These are phyloP conservation scores for Noctilio leporinus DNA, from an alignment of 2,113 vertebrate species.

Conservation along the genomic window DNA sequence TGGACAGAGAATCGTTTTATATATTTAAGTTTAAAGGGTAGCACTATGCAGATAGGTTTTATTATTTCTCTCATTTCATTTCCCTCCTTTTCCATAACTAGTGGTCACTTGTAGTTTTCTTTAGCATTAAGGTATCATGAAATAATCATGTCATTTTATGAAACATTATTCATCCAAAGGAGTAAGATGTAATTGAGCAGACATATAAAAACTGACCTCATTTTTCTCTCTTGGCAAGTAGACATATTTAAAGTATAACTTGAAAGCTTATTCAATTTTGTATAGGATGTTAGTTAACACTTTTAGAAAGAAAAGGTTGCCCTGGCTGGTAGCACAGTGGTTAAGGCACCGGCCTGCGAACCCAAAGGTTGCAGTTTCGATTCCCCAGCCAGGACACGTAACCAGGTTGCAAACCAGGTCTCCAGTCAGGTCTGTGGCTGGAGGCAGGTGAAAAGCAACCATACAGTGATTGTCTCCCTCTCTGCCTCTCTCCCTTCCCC, in stretches of 20 bases:
- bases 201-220: slow-evolving; percentile 52
- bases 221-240: slow-evolving; percentile 38
- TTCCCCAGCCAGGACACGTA: no score
- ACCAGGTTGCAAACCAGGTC: no score
- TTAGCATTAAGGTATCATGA: neutral
- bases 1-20: neutral
- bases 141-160: slow-evolving; percentile 37
- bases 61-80: slow-evolving; percentile 11
- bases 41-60: neutral
- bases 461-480: no score
- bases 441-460: no score
- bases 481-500: no score
- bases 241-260: slow-evolving; percentile 70
- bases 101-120: neutral
- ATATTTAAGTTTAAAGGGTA: neutral
- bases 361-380: no score
- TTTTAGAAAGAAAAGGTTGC: no score
- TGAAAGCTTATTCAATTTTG: slow-evolving; percentile 57
- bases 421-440: no score
- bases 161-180: slow-evolving; percentile 26
- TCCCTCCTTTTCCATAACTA: slow-evolving; percentile 9
- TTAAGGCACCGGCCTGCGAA: no score
- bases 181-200: neutral
- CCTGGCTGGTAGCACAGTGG: no score
- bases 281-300: no score